phyloP scores from a whole-genome alignment of 1,140 invertebrate genomes.

The Drosophila elegans region DNA sequence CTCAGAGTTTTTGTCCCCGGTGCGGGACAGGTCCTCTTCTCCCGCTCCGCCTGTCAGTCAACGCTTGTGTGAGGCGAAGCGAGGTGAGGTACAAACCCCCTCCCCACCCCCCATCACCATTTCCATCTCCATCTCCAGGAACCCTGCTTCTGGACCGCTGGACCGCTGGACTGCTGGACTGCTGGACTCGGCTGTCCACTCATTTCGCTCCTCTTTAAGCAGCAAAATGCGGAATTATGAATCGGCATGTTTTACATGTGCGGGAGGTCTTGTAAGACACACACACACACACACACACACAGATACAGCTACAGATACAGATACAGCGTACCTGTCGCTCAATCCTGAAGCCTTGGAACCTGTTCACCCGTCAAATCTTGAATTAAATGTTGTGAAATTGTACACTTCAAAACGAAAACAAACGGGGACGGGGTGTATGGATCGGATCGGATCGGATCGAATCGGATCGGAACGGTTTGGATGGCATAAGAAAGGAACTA shows the following conservation, averaged over 20 bases:
- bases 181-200: constrained; percentile 16
- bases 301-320: neutral
- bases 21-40: constrained; percentile 3
- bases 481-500: constrained; percentile 70
- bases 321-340: constrained; percentile 72
- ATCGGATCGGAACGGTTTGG: neutral
- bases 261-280: constrained; percentile 80
- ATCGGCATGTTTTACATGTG: constrained; percentile 84
- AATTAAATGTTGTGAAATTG: constrained; percentile 84
- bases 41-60: constrained; percentile 61
- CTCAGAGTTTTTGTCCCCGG: constrained; percentile 8
- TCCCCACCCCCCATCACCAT: neutral
- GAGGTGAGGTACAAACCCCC: constrained; percentile 38
- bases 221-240: constrained; percentile 80
- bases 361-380: constrained; percentile 73
- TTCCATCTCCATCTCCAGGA: constrained; percentile 20
- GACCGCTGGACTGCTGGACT: no score
- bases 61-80: constrained; percentile 27
- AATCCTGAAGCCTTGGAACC: constrained; percentile 56
- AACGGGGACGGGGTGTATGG: constrained; percentile 6
- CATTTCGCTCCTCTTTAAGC: constrained; percentile 61
- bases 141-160: constrained; percentile 1
- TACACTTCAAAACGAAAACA: constrained; percentile 75
- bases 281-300: neutral
- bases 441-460: neutral